Percentiles rank a stretch among this genome's conserved stretches.
Conservation (phyloP, 2,888 invertebrate species). For the Oscheius myriophilus region DNA sequence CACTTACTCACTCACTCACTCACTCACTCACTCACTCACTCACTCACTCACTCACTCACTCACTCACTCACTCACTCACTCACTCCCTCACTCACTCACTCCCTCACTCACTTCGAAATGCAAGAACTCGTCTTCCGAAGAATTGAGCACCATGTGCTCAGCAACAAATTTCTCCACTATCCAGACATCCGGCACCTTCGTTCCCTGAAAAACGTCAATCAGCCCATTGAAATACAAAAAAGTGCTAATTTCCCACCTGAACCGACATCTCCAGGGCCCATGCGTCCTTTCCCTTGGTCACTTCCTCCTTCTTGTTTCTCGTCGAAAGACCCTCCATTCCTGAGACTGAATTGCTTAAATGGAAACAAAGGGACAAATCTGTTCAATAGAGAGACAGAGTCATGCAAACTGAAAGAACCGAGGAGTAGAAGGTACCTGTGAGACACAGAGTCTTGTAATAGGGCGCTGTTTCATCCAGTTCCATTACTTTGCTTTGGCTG, state of each 20-base stretch:
- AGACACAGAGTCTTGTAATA: slow-evolving; percentile 35
- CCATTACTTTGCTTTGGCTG: slow-evolving; percentile 19
- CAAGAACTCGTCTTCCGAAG: slow-evolving; percentile 13
- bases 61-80: too few relatives aligned
- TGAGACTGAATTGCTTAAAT: slow-evolving; percentile 23
- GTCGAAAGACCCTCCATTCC: slow-evolving; percentile 58
- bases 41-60: not conserved
- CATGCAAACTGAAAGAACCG: too few relatives aligned
- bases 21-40: too few relatives aligned
- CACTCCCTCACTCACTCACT: too few relatives aligned
- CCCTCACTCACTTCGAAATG: slow-evolving; percentile 9
- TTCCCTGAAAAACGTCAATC: slow-evolving; percentile 5
- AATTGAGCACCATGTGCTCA: not conserved
- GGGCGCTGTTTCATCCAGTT: slow-evolving; percentile 23
- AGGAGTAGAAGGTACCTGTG: slow-evolving; percentile 25
- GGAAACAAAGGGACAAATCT: not conserved
- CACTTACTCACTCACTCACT: not conserved
- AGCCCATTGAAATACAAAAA: too few relatives aligned
- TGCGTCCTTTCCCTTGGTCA: slow-evolving; percentile 23
- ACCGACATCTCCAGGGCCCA: slow-evolving; percentile 54
- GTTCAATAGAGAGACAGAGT: slow-evolving; percentile 5
- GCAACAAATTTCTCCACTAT: slow-evolving; percentile 1
- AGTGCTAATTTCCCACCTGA: too few relatives aligned
- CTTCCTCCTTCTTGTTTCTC: slow-evolving; percentile 44
- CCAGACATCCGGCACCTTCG: slow-evolving; percentile 27